These are phyloP conservation scores for Steatornis caripensis DNA, from an alignment of 2,113 vertebrate genomes.

Conservation along the genomic window DNA sequence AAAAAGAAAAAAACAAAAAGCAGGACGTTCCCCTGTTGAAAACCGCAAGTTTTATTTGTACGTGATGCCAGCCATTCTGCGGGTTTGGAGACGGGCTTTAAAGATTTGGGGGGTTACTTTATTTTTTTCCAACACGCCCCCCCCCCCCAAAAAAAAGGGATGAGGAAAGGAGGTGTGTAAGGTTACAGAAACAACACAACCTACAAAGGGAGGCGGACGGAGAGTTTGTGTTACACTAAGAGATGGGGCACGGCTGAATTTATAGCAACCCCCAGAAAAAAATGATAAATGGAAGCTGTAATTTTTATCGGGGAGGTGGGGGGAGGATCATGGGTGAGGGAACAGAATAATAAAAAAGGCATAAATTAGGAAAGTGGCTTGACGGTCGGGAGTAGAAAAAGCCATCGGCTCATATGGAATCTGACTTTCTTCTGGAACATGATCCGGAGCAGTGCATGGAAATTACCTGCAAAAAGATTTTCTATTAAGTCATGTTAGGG, in stretches of 20 bases:
- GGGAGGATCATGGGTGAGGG: neutral
- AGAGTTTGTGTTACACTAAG: neutral
- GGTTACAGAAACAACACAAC: neutral
- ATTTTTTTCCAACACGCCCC: no score
- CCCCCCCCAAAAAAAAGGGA: neutral
- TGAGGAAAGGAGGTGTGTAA: neutral
- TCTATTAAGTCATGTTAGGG: neutral
- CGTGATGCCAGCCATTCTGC: neutral
- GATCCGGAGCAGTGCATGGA: neutral
- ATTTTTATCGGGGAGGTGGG: neutral
- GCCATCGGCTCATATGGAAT: fast-evolving
- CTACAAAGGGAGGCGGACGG: neutral
- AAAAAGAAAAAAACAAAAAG: neutral
- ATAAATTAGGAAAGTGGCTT: neutral
- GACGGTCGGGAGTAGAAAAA: neutral
- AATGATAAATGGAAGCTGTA: constrained; percentile 10
- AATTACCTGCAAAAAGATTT: neutral
- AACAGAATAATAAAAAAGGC: neutral
- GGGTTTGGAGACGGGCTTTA: constrained; percentile 2
- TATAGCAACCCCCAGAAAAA: neutral
- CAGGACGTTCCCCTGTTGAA: neutral
- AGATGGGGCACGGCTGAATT: neutral
- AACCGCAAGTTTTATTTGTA: neutral
- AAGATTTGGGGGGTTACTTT: neutral
- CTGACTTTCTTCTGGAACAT: neutral